phyloP scores from a whole-genome alignment of 2,797 vertebrate species.

The Anniella stebbinsi region DNA sequence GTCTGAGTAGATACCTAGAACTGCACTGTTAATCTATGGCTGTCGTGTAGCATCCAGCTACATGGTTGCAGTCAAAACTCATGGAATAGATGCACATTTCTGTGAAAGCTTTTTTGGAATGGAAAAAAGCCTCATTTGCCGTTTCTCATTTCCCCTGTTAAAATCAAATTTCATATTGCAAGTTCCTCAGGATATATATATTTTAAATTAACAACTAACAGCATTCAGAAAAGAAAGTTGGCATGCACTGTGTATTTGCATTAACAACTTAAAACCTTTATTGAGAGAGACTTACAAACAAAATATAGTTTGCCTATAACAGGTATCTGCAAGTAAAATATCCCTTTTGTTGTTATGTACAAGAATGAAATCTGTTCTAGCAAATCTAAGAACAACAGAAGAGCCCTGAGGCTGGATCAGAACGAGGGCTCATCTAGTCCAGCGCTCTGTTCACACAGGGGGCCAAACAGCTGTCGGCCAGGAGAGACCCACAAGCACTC shows the following conservation, averaged over 20 bases:
- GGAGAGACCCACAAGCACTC: not conserved
- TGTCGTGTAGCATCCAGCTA: no score
- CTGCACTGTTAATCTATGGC: not conserved
- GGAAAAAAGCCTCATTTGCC: not conserved
- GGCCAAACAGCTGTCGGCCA: no score
- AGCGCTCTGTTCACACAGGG: no score
- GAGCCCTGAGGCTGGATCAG: no score
- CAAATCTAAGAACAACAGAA: constrained; percentile 37
- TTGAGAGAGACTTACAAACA: constrained; percentile 81
- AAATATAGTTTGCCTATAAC: constrained; percentile 82
- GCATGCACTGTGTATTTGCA: constrained; percentile 20
- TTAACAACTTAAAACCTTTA: constrained; percentile 73
- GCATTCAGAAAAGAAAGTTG: constrained; percentile 34
- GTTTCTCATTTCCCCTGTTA: not conserved
- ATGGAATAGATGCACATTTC: not conserved
- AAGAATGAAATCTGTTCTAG: constrained; percentile 51
- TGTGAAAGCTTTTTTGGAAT: not conserved
- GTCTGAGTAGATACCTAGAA: no score
- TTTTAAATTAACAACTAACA: not conserved
- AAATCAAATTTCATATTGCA: not conserved
- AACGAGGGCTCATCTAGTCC: no score
- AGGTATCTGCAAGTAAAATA: constrained; percentile 78
- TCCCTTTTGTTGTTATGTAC: constrained; percentile 65
- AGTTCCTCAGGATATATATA: not conserved
- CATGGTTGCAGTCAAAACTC: not conserved